These are phyloP conservation scores for Amorpha juglandis DNA, from an alignment of 2,888 invertebrate species.

Conservation along the genomic window DNA sequence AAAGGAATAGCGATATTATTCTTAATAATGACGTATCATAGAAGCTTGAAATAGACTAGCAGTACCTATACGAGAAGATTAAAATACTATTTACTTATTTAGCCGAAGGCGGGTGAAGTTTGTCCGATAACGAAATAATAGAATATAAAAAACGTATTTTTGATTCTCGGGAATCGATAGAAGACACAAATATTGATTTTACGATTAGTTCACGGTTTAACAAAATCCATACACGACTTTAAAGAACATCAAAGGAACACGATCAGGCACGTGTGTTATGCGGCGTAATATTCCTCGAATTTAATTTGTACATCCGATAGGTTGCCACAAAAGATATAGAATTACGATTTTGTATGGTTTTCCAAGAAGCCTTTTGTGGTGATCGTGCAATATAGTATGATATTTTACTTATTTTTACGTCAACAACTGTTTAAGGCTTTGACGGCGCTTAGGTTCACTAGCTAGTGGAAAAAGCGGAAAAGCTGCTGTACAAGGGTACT, in stretches of 20 bases:
- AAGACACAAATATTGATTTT: neutral
- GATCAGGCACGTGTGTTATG: neutral
- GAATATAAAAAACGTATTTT: no score
- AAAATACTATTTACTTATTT: no score
- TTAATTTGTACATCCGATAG: slow-evolving; percentile 22
- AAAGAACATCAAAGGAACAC: slow-evolving; percentile 1
- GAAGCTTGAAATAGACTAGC: neutral
- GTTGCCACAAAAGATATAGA: slow-evolving; percentile 29
- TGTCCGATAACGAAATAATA: no score
- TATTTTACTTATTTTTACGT: slow-evolving; percentile 14
- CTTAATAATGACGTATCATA: neutral
- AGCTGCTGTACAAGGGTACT: neutral
- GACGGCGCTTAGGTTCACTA: neutral
- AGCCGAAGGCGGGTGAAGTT: no score
- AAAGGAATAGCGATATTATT: neutral
- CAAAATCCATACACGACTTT: neutral
- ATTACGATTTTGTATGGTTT: slow-evolving; percentile 30
- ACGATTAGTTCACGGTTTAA: neutral
- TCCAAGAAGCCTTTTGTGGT: slow-evolving; percentile 33
- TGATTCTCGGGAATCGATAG: neutral
- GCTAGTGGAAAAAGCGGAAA: slow-evolving; percentile 8
- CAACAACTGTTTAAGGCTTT: neutral
- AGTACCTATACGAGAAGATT: neutral
- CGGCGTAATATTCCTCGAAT: slow-evolving; percentile 11
- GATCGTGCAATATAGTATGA: neutral